Base-by-base conservation (phyloP, 2,113 vertebrate species). In the Mirounga angustirostris region DNA sequence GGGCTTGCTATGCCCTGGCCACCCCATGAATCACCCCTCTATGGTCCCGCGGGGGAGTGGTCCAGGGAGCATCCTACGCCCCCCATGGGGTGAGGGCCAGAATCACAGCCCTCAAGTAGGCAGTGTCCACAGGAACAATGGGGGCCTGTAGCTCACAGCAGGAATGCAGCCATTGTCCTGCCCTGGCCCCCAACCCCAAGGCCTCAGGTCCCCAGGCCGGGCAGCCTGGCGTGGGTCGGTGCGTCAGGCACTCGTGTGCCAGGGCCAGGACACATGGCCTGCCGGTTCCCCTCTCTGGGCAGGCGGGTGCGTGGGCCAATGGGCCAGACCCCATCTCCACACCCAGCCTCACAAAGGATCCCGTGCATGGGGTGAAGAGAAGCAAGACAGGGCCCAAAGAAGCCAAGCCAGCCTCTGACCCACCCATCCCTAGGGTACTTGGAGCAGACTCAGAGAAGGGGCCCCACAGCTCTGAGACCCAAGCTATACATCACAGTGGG, bases 1-100 rank as follows among this genome's bases (percentile, higher is more conserved):
- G 98, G 98, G 99, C 98, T 99, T 99, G 99, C 99, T 99, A 99
- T 99, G 99, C 98, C 98, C 98, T 83, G 99, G 98, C 97, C 96
- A 98, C 98, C 97, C 98, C 98, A 99, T 99, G 99, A 99, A 99
- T 99, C 99, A 99, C 98, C 97, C 98, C 99, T 99, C 99, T 99
- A 99, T 99, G 98, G 98, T 98, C 98, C 98, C 97, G 95, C 46
- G 98, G 98, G 99, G 98, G 99, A 98, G 99, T 99, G 98, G 99
- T 99, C 99, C 99, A 99, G 98, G 99, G 99, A 97, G 98, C 98
- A 98, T 98, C 97, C 97, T 98, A 98, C 97, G 94, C 97, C 95
- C 95, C 89, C 95, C 4, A 21, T 99, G 99, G 99, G 98, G 99
- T 98, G 98, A 99, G 99, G 98, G 98, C 99, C 98, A 98, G 99